phyloP scores from a whole-genome alignment of 2,797 vertebrate species.

The Cheirogaleus major region DNA sequence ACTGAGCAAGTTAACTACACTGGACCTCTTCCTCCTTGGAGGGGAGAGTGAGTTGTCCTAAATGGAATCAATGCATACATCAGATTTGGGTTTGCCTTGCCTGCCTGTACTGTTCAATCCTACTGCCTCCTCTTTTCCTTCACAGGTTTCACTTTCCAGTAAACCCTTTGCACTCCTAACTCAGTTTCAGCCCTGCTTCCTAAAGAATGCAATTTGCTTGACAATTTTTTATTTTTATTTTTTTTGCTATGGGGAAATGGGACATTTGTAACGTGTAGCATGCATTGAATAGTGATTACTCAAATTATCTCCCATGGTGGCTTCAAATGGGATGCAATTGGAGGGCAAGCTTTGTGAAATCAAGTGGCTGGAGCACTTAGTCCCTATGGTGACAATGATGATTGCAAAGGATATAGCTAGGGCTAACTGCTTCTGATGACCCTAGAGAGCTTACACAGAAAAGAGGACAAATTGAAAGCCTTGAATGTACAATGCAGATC shows the following conservation, averaged over 20 bases:
- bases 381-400: conserved; percentile 40
- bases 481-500: conserved; percentile 34
- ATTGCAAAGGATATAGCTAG: conserved; percentile 28
- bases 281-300: conserved; percentile 50
- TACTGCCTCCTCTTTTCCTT: conserved; percentile 8
- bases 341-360: conserved; percentile 66
- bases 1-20: not conserved
- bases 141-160: not conserved
- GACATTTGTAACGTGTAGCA: conserved; percentile 10
- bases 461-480: conserved; percentile 51
- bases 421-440: conserved; percentile 48
- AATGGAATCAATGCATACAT: not conserved
- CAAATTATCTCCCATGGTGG: conserved; percentile 52
- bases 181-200: not conserved
- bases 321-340: conserved; percentile 61
- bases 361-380: conserved; percentile 52
- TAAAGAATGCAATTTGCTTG: not conserved
- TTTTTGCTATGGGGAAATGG: conserved; percentile 43
- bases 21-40: not conserved
- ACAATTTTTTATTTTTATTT: not conserved
- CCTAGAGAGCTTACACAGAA: conserved; percentile 49
- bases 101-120: conserved; percentile 5
- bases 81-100: conserved; percentile 3
- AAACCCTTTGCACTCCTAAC: not conserved
- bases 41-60: not conserved